Conservation (phyloP, 2,888 invertebrate species). For the Troglohyphantes excavatus region DNA sequence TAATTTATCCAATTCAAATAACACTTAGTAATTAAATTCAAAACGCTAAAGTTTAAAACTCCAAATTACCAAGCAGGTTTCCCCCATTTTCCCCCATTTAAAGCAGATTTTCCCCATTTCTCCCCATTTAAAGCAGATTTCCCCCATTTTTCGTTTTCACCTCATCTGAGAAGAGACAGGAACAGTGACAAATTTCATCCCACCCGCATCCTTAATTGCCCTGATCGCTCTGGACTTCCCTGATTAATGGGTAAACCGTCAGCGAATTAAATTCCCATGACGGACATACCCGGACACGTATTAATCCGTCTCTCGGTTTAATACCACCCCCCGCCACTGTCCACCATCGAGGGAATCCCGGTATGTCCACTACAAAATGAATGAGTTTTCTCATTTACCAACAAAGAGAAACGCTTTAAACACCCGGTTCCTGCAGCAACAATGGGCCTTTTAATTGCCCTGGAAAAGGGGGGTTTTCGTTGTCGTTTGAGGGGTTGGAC, state of each 20-base stretch:
- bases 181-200: background rate
- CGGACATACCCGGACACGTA: constrained; percentile 25
- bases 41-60: background rate
- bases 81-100: no score
- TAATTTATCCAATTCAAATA: no score
- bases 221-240: constrained; percentile 17
- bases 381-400: constrained; percentile 48
- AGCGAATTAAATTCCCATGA: constrained; percentile 48
- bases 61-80: background rate
- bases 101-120: no score
- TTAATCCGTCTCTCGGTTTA: constrained; percentile 48
- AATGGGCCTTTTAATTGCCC: constrained; percentile 50
- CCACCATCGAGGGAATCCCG: background rate
- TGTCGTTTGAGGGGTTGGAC: background rate
- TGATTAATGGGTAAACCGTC: constrained; percentile 22
- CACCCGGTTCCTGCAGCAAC: background rate
- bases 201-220: constrained; percentile 30
- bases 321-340: constrained; percentile 18
- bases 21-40: no score
- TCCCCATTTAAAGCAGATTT: no score
- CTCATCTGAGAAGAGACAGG: no score
- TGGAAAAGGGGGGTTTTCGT: constrained; percentile 17
- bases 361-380: background rate
- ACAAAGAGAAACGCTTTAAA: constrained; percentile 56
- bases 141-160: no score